phyloP scores from a whole-genome alignment of 1,140 invertebrate species.

The Diuraphis noxia region DNA sequence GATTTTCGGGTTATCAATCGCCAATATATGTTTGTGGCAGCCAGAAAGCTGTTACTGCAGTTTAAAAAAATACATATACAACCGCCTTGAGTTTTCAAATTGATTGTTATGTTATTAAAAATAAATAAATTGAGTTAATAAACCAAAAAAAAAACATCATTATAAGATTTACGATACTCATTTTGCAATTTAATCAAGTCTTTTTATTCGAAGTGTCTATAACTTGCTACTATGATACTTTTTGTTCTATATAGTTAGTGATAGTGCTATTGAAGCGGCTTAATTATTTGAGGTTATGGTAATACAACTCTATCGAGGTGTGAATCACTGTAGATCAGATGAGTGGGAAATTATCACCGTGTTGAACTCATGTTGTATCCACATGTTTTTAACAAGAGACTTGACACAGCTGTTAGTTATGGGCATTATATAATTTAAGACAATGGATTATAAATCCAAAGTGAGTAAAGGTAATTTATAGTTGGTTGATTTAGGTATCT shows the following conservation, averaged over 20 bases:
- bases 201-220: not conserved
- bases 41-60: not conserved
- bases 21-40: not conserved
- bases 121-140: too few relatives aligned
- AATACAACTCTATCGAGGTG: not conserved
- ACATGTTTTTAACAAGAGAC: not conserved
- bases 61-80: not conserved
- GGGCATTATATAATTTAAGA: not conserved
- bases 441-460: not conserved
- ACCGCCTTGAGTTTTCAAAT: not conserved
- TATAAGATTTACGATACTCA: not conserved
- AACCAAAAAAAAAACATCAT: not conserved
- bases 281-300: slow-evolving; percentile 1
- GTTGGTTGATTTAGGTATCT: not conserved
- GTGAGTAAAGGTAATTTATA: not conserved
- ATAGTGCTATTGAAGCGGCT: not conserved
- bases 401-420: not conserved
- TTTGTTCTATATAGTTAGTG: not conserved
- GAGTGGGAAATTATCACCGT: not conserved
- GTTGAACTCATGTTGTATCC: not conserved
- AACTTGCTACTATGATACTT: not conserved
- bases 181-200: not conserved
- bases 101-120: not conserved
- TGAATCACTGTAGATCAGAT: too few relatives aligned
- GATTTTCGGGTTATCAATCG: not conserved